Evolutionary conservation across 2,113 vertebrate species (phyloP), one percentile per base, ranked within the genome.

Genomic region (Marcusenius ussheri): DNA sequence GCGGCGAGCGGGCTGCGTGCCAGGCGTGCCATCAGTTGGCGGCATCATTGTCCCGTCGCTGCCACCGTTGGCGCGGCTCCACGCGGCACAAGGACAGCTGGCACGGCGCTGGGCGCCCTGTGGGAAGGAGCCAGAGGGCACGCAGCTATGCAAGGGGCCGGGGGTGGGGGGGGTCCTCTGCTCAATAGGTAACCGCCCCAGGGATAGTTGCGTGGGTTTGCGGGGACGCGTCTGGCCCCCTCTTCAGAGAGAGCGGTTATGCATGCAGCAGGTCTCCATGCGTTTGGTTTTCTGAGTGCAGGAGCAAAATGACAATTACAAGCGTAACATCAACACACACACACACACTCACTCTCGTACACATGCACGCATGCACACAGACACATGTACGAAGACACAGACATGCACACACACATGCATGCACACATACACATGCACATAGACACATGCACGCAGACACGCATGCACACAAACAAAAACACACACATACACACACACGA

Each of bases 51-150:
- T 92, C 87, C 90, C 83, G 80, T 11, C 91, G 89, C 92, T 90
- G 90, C 85, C 91, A 90, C 83, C 89, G 88, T 53, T 92, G 93
- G 91, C 91, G 24, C 15, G 10, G 27, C 39, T 88, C 90, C 91
- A 91, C 56, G 87, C 50, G 88, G 83, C 88, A 84, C 80, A 85
- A 83, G 80, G 89, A 86, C 93, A 93, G 92, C 91, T 93, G 93
- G 88, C 77, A 77, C 70, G 84, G 62, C 53, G 56, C 83, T 87
- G 87, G 58, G 50, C 56, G 47, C 70, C 24, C n/a, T 45, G 89
- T 53, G 90, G 83, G 88, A 62, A 85, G 87, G 80, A 42, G 62
- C 87, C 83, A 86, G 11, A 51, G 80, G 84, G 74, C 45, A 45
- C 3, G 13, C 11, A 35, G 66, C 66, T 2, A 31, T 1, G 31